Conservation (phyloP, 1,140 invertebrate genomes). For the Littorina saxatilis region DNA sequence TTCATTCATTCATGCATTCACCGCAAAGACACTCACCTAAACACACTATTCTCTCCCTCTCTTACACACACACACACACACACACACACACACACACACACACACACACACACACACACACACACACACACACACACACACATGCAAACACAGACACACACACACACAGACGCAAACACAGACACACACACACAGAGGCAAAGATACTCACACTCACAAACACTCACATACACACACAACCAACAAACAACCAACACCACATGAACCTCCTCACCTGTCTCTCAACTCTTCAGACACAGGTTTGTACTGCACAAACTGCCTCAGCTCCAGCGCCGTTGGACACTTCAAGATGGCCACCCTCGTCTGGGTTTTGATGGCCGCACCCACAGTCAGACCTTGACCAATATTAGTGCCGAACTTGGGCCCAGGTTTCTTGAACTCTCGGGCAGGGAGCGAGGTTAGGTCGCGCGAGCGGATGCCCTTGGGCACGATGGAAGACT, state of each 20-base stretch:
- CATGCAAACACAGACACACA: neutral
- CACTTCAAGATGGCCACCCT: constrained; percentile 67
- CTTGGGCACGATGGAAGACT: constrained; percentile 71
- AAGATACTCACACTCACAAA: neutral
- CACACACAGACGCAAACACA: no score
- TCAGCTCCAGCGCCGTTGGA: constrained; percentile 67
- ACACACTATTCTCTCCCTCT: no score
- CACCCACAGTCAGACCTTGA: constrained; percentile 67
- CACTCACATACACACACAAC: neutral
- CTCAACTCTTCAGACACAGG: constrained; percentile 63
- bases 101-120: no score
- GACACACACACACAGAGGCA: neutral
- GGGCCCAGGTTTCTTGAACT: constrained; percentile 69
- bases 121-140: no score
- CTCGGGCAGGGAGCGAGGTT: constrained; percentile 68
- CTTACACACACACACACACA: no score
- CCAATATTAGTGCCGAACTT: constrained; percentile 72
- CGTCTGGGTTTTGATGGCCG: constrained; percentile 49
- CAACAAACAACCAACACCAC: neutral
- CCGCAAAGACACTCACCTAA: no score
- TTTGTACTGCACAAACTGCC: constrained; percentile 73
- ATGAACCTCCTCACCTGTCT: constrained; percentile 58
- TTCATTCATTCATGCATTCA: no score
- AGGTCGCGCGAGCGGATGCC: constrained; percentile 72
- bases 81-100: no score